Base-by-base conservation (phyloP, 2,113 vertebrate genomes). In the Podarcis cretensis region DNA sequence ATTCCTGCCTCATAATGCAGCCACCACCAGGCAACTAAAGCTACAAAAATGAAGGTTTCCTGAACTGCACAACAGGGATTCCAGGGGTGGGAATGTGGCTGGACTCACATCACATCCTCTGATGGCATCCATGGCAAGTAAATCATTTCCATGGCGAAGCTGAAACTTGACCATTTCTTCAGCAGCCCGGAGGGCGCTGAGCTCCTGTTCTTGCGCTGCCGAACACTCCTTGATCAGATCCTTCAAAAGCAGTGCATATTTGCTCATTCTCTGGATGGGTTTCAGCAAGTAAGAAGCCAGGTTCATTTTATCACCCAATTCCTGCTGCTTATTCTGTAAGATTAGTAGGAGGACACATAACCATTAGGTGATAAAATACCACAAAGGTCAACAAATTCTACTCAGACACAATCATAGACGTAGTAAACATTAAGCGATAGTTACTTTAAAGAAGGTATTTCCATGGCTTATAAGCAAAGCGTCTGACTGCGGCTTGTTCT, bases 401-500 rank as follows among this genome's bases (percentile, higher is more conserved):
- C 16, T 54, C 48, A 48, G n/a, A 37, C 25, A 57, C 21, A 69
- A 87, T 71, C 8, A 2, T 18, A 43, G 25, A 66, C 1, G 71
- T 40, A 79, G 5, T 27, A 75, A 79, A 48, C 37, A 63, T 32
- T 12, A 30, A 18, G 40, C 10, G 30, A 48, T 9, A 89, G 63
- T 91, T 96, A 98, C 98, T 97, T 97, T 98, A 91, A 98, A 98
- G 96, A 98, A 98, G 75, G 95, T 91, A n/a, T 98, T 98, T 54
- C 98, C 97, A 2, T 98, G 97, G 95, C 97, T 98, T 89, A 95
- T 94, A 89, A 98, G 96, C 90, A 98, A 94, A 75, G 95, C 81
- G 18, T 98, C 98, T 0, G 98, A 98, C 92, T 96, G 97, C 0
- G 98, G 98, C 92, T 98, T 98, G 95, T 98, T 98, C 96, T 98